Percentiles rank a stretch among this genome's conserved stretches.
Conservation (phyloP, 2,888 invertebrate species). For the Diaphora mendica region DNA sequence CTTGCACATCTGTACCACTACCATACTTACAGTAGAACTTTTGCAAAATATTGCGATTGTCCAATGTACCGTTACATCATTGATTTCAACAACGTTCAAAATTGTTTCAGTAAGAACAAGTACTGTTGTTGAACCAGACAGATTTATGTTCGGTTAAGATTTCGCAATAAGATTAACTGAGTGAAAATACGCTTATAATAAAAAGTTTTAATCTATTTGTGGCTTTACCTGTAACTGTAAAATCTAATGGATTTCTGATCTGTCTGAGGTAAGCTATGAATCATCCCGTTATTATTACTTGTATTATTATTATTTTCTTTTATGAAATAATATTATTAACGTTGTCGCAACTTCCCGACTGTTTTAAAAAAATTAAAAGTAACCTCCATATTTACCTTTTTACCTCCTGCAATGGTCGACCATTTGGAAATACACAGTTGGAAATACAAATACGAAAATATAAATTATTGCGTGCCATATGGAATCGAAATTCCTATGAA, state of each 20-base stretch:
- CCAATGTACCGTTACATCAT: conserved; percentile 18
- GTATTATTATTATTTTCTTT: background rate
- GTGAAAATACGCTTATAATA: background rate
- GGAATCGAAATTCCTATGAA: background rate
- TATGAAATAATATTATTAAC: background rate
- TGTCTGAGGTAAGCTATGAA: background rate
- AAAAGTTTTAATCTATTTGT: background rate
- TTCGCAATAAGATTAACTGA: background rate
- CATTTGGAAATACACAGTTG: background rate
- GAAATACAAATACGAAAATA: background rate
- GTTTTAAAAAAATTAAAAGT: background rate
- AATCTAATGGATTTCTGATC: background rate
- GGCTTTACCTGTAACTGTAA: background rate
- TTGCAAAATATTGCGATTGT: conserved; percentile 17
- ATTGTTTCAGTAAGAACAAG: conserved; percentile 19
- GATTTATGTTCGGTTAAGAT: conserved; percentile 5
- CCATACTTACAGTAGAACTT: conserved; percentile 4
- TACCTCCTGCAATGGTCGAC: background rate
- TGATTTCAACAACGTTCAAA: conserved; percentile 11
- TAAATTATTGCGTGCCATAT: background rate
- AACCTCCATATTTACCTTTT: background rate
- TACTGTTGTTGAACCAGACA: conserved; percentile 15
- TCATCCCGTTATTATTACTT: background rate
- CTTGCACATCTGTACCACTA: conserved; percentile 20
- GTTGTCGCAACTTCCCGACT: background rate